Evolutionary conservation across 2,113 vertebrate genomes (phyloP).

Genomic region (Sander vitreus): DNA sequence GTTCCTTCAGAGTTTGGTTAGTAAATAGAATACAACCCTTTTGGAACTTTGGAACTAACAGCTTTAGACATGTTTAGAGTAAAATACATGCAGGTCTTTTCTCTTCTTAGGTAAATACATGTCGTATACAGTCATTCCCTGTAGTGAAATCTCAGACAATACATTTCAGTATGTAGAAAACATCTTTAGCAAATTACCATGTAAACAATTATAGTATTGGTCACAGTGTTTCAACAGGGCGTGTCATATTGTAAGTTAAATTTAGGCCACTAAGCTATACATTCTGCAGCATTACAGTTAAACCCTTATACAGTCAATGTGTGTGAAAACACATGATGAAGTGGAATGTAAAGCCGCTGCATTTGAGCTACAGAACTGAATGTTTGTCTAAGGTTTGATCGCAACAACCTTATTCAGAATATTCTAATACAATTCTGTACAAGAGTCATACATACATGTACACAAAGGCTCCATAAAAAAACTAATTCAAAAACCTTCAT

Average conservation of each 20-base stretch:
- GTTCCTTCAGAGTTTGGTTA: conserved; percentile 19
- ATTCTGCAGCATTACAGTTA: conserved; percentile 41
- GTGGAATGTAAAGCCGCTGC: conserved; percentile 57
- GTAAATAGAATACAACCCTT: not conserved
- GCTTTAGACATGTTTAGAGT: conserved; percentile 17
- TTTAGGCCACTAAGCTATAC: conserved; percentile 38
- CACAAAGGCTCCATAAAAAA: conserved; percentile 24
- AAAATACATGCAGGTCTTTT: conserved; percentile 31
- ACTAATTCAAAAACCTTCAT: not conserved
- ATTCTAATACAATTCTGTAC: not conserved
- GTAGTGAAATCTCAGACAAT: conserved; percentile 46
- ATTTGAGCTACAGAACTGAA: conserved; percentile 14
- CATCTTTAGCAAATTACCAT: conserved; percentile 57
- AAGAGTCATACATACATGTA: not conserved
- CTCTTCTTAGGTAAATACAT: conserved; percentile 2
- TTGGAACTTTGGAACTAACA: not conserved
- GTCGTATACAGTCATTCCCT: conserved; percentile 47
- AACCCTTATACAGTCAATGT: conserved; percentile 31
- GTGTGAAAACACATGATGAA: conserved; percentile 18
- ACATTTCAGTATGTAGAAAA: conserved; percentile 59
- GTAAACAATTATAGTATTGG: conserved; percentile 67
- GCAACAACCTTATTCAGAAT: not conserved
- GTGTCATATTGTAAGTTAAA: conserved; percentile 16
- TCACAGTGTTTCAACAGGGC: conserved; percentile 60
- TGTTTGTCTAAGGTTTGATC: not conserved